Evolutionary conservation across 2,113 vertebrate genomes (phyloP).

Genomic region (Chaetops frenatus): DNA sequence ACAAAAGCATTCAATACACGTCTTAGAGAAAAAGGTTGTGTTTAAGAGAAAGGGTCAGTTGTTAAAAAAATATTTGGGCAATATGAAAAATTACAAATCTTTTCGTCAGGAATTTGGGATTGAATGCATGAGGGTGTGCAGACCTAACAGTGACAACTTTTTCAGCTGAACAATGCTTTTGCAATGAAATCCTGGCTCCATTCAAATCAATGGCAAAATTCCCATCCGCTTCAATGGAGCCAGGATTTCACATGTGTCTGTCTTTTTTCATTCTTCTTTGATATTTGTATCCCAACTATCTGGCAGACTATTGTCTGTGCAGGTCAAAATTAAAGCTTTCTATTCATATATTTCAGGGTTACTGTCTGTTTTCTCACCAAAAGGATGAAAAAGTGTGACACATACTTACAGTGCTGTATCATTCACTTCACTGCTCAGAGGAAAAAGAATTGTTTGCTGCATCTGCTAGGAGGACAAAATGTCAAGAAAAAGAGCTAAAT

Average conservation of each 20-base stretch:
- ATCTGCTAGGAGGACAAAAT: background rate
- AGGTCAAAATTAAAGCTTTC: conserved; percentile 7
- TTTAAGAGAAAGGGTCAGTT: conserved; percentile 35
- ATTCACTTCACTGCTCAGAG: background rate
- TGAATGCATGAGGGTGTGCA: background rate
- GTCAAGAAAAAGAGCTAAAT: background rate
- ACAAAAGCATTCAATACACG: conserved; percentile 19
- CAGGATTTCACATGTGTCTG: background rate
- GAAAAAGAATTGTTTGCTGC: background rate
- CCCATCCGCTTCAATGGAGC: background rate
- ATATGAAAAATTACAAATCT: conserved; percentile 34
- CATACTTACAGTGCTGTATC: background rate
- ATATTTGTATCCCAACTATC: background rate
- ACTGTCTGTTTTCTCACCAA: background rate
- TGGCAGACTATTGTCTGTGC: background rate
- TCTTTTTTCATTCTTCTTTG: conserved; percentile 1
- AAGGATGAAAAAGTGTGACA: background rate
- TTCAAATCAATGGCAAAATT: conserved; percentile 29
- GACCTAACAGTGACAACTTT: conserved; percentile 15
- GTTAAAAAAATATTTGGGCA: conserved; percentile 5
- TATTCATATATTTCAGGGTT: background rate
- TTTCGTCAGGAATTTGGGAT: conserved; percentile 10
- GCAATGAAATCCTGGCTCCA: background rate
- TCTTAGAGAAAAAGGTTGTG: background rate
- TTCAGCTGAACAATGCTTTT: background rate